Percentiles rank a stretch among this genome's conserved stretches.
These are phyloP conservation scores for Phallusia fumigata DNA, from an alignment of 23 tunicate species.

Conservation along the genomic window DNA sequence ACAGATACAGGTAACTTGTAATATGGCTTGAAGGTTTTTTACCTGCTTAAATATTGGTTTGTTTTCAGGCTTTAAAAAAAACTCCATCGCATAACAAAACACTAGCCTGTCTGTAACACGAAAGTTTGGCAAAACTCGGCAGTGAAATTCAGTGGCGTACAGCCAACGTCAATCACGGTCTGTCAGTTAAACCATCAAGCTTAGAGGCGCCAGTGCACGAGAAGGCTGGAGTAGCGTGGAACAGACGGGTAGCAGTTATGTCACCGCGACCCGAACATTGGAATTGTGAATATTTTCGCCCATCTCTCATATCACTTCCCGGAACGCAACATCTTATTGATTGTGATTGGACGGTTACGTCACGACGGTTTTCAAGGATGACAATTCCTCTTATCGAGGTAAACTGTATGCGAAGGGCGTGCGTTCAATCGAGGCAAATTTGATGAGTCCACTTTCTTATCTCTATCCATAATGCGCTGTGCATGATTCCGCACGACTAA, in stretches of 20 bases:
- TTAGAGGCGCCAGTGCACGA: neutral
- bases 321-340: neutral
- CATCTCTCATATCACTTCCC: neutral
- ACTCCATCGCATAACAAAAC: neutral
- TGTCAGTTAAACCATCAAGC: conserved; percentile 3
- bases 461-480: neutral
- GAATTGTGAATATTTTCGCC: neutral
- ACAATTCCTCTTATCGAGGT: conserved; percentile 6
- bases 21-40: too few species aligned
- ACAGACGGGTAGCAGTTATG: too few species aligned
- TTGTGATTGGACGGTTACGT: neutral
- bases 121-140: too few species aligned
- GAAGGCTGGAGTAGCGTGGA: neutral
- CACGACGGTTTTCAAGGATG: neutral
- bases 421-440: neutral
- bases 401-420: conserved; percentile 8
- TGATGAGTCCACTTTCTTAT: conserved; percentile 11
- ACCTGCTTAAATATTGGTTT: too few species aligned
- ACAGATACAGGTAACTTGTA: too few species aligned
- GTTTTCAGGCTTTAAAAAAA: too few species aligned
- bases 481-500: neutral
- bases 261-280: neutral
- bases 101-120: neutral
- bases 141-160: neutral
- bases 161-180: conserved; percentile 11